Conservation (phyloP, 2,888 invertebrate genomes). For the Scaptomyza cyrtandrae region DNA sequence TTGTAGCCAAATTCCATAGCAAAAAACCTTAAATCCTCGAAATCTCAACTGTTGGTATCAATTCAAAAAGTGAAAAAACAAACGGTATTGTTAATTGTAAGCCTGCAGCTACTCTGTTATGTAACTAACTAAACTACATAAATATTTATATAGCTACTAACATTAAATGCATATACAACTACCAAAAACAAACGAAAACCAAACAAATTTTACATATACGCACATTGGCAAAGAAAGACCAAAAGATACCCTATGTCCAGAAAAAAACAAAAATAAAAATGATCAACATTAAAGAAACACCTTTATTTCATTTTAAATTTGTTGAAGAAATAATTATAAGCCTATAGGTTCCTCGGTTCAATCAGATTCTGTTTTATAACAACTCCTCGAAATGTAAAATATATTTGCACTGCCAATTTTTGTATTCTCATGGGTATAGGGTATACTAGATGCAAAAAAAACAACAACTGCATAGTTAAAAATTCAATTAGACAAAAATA, state of each 20-base stretch:
- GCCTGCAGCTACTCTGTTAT: constrained; percentile 69
- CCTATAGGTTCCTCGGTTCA: background rate
- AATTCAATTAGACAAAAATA: constrained; percentile 66
- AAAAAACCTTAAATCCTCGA: constrained; percentile 4
- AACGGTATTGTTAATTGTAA: constrained; percentile 50
- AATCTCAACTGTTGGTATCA: constrained; percentile 32
- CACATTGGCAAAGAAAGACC: constrained; percentile 20
- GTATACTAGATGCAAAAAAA: constrained; percentile 22
- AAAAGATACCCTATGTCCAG: constrained; percentile 43
- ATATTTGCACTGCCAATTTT: constrained; percentile 3
- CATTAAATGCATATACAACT: constrained; percentile 38
- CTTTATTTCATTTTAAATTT: no score
- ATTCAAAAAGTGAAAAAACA: constrained; percentile 30
- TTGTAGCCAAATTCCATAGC: constrained; percentile 43
- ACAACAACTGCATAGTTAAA: constrained; percentile 57
- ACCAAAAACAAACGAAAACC: constrained; percentile 26
- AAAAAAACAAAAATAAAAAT: background rate
- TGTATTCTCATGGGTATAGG: constrained; percentile 19
- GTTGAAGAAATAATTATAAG: no score
- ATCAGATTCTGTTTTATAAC: background rate
- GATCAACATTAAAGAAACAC: no score
- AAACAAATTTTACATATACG: constrained; percentile 30
- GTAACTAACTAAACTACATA: constrained; percentile 71
- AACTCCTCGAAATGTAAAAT: background rate
- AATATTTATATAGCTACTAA: constrained; percentile 73